Base-by-base conservation (phyloP, 2,113 vertebrate genomes). In the Tauraco erythrolophus region DNA sequence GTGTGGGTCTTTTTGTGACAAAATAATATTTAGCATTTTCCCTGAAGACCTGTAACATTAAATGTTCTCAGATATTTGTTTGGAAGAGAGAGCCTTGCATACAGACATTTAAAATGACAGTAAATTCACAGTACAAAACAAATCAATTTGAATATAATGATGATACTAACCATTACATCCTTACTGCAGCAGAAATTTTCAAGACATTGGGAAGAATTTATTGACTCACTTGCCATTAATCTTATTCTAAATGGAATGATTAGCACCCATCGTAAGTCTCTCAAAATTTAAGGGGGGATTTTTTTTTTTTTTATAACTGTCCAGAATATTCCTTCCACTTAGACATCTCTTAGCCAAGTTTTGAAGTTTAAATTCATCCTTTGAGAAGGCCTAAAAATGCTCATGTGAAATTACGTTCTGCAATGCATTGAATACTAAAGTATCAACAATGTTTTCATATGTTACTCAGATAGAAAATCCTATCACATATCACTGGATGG, bases 331-430 rank as follows among this genome's bases (percentile, higher is more conserved):
- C 25, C n/a, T 96, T 85, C 28, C 11, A 68, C 28, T 81, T 48
- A 50, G 69, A 89, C 1, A 3, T 66, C 12, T 78, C 48, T 80
- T 80, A 89, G 30, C 5, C 78, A 82, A 74, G 46, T 92, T 89
- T 93, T 80, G 17, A 93, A 30, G 41, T 74, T 65, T 66, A 84
- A 70, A 88, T 91, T 88, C 88, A 54, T 61, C 16, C 15, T 80
- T 84, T 88, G 19, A 94, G 54, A 91, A 77, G 43, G 13, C 24
- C 19, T 71, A 54, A 80, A 89, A 77, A 92, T 39, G 19, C 9
- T 37, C 5, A 25, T n/a, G 14, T 91, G 48, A 96, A 94, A 94
- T 74, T 92, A 22, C 43, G 24, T 84, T 78, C 46, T 79, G 35
- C 10, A 86, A 33, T 35, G 11, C 17, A 28, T 16, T 84, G 31